A percentile compares a stretch with the other conserved stretches of the same genome.
Evolutionary conservation across 2,888 invertebrate species (phyloP).

Genomic region (Ditula angustiorana): DNA sequence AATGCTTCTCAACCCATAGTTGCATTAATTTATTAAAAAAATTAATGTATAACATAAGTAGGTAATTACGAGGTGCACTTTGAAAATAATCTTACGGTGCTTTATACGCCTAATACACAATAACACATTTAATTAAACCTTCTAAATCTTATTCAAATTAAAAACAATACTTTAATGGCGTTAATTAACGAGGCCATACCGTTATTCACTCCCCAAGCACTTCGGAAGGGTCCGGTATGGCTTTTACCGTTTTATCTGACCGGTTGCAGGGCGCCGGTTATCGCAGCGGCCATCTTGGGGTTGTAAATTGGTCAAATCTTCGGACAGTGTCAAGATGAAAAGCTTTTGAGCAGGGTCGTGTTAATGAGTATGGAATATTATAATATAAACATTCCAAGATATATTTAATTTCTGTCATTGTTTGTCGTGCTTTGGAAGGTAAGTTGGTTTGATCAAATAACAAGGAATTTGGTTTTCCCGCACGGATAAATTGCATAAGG

Average conservation of each 20-base stretch:
- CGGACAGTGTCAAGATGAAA: constrained; percentile 76
- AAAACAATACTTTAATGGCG: constrained; percentile 21
- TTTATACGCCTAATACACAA: no score
- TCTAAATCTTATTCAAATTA: constrained; percentile 8
- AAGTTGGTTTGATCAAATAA: no score
- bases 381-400: constrained; percentile 18
- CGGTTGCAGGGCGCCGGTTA: constrained; percentile 72
- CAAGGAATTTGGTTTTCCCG: no score
- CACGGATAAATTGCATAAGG: no score
- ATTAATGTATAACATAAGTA: no score
- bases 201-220: constrained; percentile 47
- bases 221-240: constrained; percentile 56
- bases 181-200: constrained; percentile 32
- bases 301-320: constrained; percentile 66
- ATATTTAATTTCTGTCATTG: not conserved
- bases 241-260: constrained; percentile 73
- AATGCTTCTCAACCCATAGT: no score
- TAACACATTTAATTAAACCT: not conserved
- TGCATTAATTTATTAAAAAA: no score
- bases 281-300: constrained; percentile 76
- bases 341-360: constrained; percentile 76
- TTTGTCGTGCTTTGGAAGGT: no score
- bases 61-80: no score
- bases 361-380: constrained; percentile 69
- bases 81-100: no score